Base-by-base conservation (phyloP, 2,113 vertebrate species). In the Monopterus albus region DNA sequence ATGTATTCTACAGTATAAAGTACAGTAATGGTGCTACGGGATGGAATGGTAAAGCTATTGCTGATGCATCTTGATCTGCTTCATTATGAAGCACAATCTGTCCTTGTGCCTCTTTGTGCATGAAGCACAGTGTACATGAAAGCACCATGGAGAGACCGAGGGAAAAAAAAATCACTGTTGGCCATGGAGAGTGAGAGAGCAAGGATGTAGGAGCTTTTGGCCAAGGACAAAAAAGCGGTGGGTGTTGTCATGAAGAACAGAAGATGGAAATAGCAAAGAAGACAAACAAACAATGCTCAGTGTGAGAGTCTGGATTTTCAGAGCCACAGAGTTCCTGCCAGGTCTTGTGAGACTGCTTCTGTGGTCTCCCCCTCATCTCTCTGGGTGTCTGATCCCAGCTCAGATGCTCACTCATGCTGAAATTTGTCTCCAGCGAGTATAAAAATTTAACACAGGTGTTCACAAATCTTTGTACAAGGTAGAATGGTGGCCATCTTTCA, bases 1-100 rank as follows among this genome's bases (percentile, higher is more conserved):
- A 42, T 5, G 26, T 39, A 66, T 73, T 62, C 20, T 65, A 43
- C 6, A 26, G 20, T 67, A 31, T 38, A 3, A 25, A 47, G 20
- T 29, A 52, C 43, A 29, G 38, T 18, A 39, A 35, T 11, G 0
- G 2, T 11, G 25, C 45, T 45, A 21, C 12, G 23, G 52, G 23
- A 23, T 47, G 36, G 58, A 46, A 72, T 3, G 35, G 42, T 17
- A 45, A 26, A 43, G 6, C 57, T 43, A 25, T 43, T 61, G 20
- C 33, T 62, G 35, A 57, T 26, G 17, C 50, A 29, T 55, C 39
- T n/a, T 58, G 46, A 56, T 62, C 31, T 56, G 39, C 55, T 73
- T 64, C 43, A 71, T 81, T 70, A 59, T 71, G 56, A 59, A 75
- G 58, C 58, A 64, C 78, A 64, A 68, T 80, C 72, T 63, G 55